Evolutionary conservation across 92 coral and sea anemone genomes (phyloP), one percentile per base, ranked within the genome.

Genomic region (Palythoa grandis): DNA sequence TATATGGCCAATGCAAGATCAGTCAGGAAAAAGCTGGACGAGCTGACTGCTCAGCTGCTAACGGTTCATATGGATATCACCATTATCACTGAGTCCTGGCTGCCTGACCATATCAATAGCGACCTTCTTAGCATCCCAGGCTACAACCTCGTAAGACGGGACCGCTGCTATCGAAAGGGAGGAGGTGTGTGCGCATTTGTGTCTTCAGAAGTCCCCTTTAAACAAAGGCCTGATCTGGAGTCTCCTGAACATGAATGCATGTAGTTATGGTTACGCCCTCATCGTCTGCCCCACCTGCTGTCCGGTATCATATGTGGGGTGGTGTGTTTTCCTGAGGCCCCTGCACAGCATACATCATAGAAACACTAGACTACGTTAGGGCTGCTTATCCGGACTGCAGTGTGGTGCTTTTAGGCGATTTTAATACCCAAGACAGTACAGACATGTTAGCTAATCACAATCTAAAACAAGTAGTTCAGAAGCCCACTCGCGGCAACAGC

Each of bases 261-360:
- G 72, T 84, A 86, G 89, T 19, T 85, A 29, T 89, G 92, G 92
- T 43, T 85, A 7, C 86, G 92, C 69, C 92, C 89, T 16, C 53
- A 40, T 68, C 80, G 67, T 40, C 29, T 89, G n/a, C 92, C 87
- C 9, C 72, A 89, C 23, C 92, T 87, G 11, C 77, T 89, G 50
- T 86, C 86, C 15, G 89, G 83, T 40, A 86, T 86, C 11, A 80
- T 80, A 56, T 66, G 71, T 57, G 9, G 72, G 16, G 35, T 24
- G 0, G 39, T 65, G 20, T 80, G 37, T 67, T 17, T 76, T 6
- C 87, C 87, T 9, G 87, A 83, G 11, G 74, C 76, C 1, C 61
- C 77, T 69, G 75, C 25, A 86, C 75, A 14, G 9, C 82, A 39
- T 86, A 86, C 74, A 57, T 89, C 5, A 87, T 83, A 43, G 86